phyloP scores from a whole-genome alignment of 92 coral and sea anemone species.

The Palythoa grandis region DNA sequence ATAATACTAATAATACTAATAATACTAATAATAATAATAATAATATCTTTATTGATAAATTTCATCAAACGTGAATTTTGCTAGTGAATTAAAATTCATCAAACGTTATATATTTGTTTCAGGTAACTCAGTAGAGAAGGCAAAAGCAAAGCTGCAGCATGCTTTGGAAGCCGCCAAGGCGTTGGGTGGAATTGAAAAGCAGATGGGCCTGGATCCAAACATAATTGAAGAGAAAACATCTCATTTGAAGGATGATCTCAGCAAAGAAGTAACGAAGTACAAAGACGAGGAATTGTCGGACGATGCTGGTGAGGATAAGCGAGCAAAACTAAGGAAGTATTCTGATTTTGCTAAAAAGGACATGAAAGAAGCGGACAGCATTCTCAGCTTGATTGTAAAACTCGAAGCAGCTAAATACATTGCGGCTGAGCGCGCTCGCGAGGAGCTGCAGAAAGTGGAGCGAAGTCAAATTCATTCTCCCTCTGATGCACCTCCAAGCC shows the following conservation, averaged over 20 bases:
- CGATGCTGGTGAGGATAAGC: constrained; percentile 16
- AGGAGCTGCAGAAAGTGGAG: constrained; percentile 24
- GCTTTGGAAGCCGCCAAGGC: constrained; percentile 42
- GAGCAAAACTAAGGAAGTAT: constrained; percentile 27
- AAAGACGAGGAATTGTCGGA: constrained; percentile 40
- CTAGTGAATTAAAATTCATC: too few relatives aligned
- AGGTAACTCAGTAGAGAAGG: constrained; percentile 31
- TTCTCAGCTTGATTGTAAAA: constrained; percentile 37
- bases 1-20: too few relatives aligned
- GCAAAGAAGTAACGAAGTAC: constrained; percentile 24
- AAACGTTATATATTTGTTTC: background rate
- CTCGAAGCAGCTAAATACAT: constrained; percentile 38
- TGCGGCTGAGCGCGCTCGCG: constrained; percentile 41
- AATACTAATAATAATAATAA: too few relatives aligned
- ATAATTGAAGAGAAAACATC: constrained; percentile 18
- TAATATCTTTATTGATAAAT: too few relatives aligned
- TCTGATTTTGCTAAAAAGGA: constrained; percentile 47
- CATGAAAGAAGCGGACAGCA: constrained; percentile 44
- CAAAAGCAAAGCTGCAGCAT: constrained; percentile 38
- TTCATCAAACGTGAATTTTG: too few relatives aligned
- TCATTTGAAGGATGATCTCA: constrained; percentile 7
- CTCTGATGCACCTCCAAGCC: constrained; percentile 12
- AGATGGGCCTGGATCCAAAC: constrained; percentile 28
- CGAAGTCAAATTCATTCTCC: constrained; percentile 25
- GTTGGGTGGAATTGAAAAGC: constrained; percentile 41